These are phyloP conservation scores for Parascotia fuliginaria DNA, from an alignment of 2,888 invertebrate genomes.

Conservation along the genomic window DNA sequence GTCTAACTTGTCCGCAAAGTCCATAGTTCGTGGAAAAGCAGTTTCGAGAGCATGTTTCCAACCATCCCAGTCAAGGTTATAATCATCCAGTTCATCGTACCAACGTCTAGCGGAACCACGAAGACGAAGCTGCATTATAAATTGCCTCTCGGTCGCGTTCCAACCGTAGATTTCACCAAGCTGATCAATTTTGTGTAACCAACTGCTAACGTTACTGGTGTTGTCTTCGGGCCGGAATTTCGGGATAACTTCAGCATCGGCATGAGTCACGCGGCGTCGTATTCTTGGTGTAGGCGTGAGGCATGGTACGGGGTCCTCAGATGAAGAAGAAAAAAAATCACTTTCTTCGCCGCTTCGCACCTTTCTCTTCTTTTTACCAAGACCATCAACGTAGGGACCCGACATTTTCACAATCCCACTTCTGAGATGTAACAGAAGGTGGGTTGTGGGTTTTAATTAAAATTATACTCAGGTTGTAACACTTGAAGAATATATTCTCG, in stretches of 20 bases:
- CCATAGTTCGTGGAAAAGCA: not conserved
- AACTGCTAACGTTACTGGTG: slow-evolving; percentile 12
- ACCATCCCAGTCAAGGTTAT: not conserved
- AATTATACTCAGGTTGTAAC: no score
- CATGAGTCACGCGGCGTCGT: not conserved
- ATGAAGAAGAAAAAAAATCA: no score
- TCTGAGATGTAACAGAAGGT: no score
- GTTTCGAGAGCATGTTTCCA: not conserved
- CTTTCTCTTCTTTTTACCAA: no score
- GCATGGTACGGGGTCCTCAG: no score
- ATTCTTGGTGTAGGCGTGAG: no score
- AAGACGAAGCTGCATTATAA: slow-evolving; percentile 31
- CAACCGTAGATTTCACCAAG: slow-evolving; percentile 33
- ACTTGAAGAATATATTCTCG: no score
- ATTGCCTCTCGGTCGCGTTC: slow-evolving; percentile 15
- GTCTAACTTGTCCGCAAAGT: not conserved
- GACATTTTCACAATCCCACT: no score
- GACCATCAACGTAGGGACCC: no score
- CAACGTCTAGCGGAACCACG: slow-evolving; percentile 13
- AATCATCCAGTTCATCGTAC: not conserved
- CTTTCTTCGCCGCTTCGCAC: no score
- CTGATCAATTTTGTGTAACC: slow-evolving; percentile 32
- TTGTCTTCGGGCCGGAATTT: not conserved
- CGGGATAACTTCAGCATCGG: slow-evolving; percentile 4
- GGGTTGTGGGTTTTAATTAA: no score